Percentiles rank a stretch among this genome's conserved stretches.
Conservation (phyloP, 2,888 invertebrate species). For the Perizoma affinitatum region DNA sequence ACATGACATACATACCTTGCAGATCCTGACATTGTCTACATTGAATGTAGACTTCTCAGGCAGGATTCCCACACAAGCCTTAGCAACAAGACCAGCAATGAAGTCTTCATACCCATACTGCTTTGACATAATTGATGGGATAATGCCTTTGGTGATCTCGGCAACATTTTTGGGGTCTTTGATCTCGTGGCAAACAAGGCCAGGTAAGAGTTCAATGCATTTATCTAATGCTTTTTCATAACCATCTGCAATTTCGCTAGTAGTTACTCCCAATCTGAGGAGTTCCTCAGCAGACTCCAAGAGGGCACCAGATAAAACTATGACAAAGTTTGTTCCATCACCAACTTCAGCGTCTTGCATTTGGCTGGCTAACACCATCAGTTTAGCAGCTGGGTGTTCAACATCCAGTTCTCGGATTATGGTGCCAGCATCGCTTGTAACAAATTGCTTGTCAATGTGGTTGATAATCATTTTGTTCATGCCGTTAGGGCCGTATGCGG, state of each 20-base stretch:
- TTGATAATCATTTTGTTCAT: conserved; percentile 99
- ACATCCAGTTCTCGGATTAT: conserved; percentile 98
- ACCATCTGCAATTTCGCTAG: conserved; percentile 97
- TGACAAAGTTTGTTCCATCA: conserved; percentile 99
- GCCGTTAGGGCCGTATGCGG: conserved; percentile 99
- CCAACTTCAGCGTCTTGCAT: conserved; percentile 99
- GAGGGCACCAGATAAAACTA: conserved; percentile 96
- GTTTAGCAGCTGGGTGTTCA: conserved; percentile 98
- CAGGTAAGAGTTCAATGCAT: conserved; percentile 94
- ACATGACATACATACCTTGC: conserved; percentile 85
- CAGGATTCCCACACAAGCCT: conserved; percentile 94
- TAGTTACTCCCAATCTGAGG: conserved; percentile 96
- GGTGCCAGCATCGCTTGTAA: conserved; percentile 99
- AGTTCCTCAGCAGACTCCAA: conserved; percentile 96
- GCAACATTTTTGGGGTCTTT: conserved; percentile 87
- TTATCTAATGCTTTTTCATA: conserved; percentile 96
- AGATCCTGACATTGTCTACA: conserved; percentile 98
- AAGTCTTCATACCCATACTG: conserved; percentile 99
- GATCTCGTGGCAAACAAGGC: conserved; percentile 90
- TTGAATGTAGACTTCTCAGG: conserved; percentile 96
- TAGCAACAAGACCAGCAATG: conserved; percentile 91
- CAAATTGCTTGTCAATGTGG: conserved; percentile 98
- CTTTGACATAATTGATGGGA: conserved; percentile 96
- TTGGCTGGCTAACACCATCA: conserved; percentile 97
- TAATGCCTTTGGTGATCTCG: conserved; percentile 89